Base-by-base conservation (phyloP, 2,797 vertebrate genomes). In the Microchirus variegatus region DNA sequence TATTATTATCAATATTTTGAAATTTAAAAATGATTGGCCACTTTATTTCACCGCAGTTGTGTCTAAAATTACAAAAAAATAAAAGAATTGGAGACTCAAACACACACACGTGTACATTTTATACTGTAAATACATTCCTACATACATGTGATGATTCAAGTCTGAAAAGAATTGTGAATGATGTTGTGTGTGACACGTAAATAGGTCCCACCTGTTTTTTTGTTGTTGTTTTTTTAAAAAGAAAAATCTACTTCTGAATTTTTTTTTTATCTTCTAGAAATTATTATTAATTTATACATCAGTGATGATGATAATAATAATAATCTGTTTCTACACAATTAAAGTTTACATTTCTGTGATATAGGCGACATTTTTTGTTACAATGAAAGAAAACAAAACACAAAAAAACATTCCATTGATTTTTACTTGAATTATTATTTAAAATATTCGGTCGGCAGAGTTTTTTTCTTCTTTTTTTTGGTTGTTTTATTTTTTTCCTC, bases 371-470 rank as follows among this genome's bases (percentile, higher is more conserved):
- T 13, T 96, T 93, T 94, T 31, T 31, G 93, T 95, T 93, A 90
- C 93, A 93, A 94, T 90, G 93, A 93, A 95, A 94, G 22, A 22
- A 22, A 22, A 22, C 22, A 22, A 22, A 22, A 22, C 22, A 22
- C 22, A 96, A 31, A 31, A 42, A 42, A 42, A 42, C 96, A 99
- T 99, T 98, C 96, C 97, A 94, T 84, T 83, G 63, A 79, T 94
- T 15, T 22, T 97, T 98, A 99, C 97, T 99, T 99, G 97, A 99
- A 99, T 95, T 96, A 91, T 95, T 98, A 98, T 98, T 99, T 98
- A 97, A 98, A 90, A 91, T 94, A 85, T 65, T 88, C 79, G 60
- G 85, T 75, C 72, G 26, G 31, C 31, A 31, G 31, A 31, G 31
- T 31, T 31, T 31, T 31, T 31, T 31, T 31, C 31, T 26, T 76